These are phyloP conservation scores for Beris morrisii DNA, from an alignment of 2,888 invertebrate species.

Conservation along the genomic window DNA sequence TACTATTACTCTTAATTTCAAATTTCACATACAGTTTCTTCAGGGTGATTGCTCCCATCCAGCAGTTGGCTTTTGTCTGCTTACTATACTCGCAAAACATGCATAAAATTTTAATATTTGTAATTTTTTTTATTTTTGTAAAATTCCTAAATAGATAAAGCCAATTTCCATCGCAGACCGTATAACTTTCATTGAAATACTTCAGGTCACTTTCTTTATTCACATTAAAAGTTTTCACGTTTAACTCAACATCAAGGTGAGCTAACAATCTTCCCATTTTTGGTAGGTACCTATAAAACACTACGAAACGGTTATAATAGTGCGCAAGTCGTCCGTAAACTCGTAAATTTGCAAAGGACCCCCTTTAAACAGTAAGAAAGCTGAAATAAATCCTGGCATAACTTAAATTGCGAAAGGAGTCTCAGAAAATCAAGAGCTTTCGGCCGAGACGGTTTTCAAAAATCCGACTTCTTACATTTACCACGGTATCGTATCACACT, in stretches of 20 bases:
- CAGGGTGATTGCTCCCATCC: too few relatives aligned
- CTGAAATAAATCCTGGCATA: slow-evolving; percentile 30
- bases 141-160: too few relatives aligned
- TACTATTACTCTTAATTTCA: too few relatives aligned
- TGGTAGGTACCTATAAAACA: slow-evolving; percentile 21
- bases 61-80: too few relatives aligned
- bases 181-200: too few relatives aligned
- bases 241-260: background rate
- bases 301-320: slow-evolving; percentile 34
- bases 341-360: slow-evolving; percentile 29
- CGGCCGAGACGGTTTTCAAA: slow-evolving; percentile 34
- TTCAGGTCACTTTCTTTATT: background rate
- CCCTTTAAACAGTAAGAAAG: slow-evolving; percentile 17
- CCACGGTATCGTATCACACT: too few relatives aligned
- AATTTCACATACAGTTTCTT: too few relatives aligned
- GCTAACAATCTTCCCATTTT: slow-evolving; percentile 4
- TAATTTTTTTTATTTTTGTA: too few relatives aligned
- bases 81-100: too few relatives aligned
- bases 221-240: background rate
- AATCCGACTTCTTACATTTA: background rate
- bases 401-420: slow-evolving; percentile 23
- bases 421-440: slow-evolving; percentile 38
- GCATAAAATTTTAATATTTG: too few relatives aligned
- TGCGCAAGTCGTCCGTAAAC: slow-evolving; percentile 37
- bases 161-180: too few relatives aligned